phyloP scores from a whole-genome alignment of 2,888 invertebrate genomes.

The Ellobium chinense region DNA sequence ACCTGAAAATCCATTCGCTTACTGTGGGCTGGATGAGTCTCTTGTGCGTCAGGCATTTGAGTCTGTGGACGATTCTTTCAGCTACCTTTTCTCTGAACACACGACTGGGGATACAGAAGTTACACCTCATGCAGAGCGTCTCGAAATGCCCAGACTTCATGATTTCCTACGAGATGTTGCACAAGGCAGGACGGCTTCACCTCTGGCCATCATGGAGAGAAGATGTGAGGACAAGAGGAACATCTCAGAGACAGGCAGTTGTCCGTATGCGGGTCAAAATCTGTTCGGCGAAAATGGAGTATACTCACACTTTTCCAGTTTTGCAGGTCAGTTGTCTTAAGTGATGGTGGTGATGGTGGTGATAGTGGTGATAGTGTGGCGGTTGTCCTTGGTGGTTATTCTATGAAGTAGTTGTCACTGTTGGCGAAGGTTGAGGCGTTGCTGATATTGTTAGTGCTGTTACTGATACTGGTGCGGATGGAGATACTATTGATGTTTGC shows the following conservation, averaged over 20 bases:
- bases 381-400: too few relatives aligned
- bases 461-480: too few relatives aligned
- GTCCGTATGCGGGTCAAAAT: conserved; percentile 19
- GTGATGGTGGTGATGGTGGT: too few relatives aligned
- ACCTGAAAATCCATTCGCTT: background rate
- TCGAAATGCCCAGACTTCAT: background rate
- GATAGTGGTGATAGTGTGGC: too few relatives aligned
- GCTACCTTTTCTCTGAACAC: background rate
- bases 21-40: background rate
- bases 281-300: background rate
- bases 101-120: background rate
- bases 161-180: too few relatives aligned
- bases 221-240: background rate
- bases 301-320: conserved; percentile 22
- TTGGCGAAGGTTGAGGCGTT: too few relatives aligned
- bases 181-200: background rate
- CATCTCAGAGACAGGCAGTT: background rate
- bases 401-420: too few relatives aligned
- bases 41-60: background rate
- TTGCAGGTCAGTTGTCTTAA: conserved; percentile 30
- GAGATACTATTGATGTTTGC: too few relatives aligned
- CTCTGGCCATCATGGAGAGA: conserved; percentile 28
- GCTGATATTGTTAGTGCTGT: too few relatives aligned
- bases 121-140: background rate
- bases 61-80: background rate